Base-by-base conservation (phyloP, 2,113 vertebrate genomes). In the Vombatus ursinus region DNA sequence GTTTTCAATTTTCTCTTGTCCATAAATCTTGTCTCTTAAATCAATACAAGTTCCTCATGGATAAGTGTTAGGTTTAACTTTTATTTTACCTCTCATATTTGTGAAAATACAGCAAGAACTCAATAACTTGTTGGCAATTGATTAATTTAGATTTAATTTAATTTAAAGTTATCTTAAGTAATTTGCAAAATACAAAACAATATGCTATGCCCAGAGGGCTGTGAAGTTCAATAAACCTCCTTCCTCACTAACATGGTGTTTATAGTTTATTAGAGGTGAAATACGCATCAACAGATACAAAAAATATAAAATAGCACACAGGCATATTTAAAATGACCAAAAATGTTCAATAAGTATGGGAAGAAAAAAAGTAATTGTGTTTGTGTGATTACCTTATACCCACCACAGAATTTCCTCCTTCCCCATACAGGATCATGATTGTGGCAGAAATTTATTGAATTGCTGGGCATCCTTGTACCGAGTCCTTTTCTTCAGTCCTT, bases 211-310 rank as follows among this genome's bases (percentile, higher is more conserved):
- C 0, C 31, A 16, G 61, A 68, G 61, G 31, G 11, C 1, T 37
- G 4, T n/a, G 3, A 37, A 68, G 37, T 68, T 68, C 31, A n/a
- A n/a, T 68, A 68, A 68, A 6, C 3, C 14, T 19, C 37, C 12
- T 68, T 68, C 61, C 4, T 0, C 14, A 6, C 14, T 14, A 68
- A 16, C 1, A n/a, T 16, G 1, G 31, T 0, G 4, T 12, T 23
- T 3, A 68, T 37, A 0, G 1, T n/a, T n/a, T 68, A 7, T 68
- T 28, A 28, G 25, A 8, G 24, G 25, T 28, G 25, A n/a, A 68
- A 68, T 3, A n/a, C 31, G n/a, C 3, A n/a, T 37, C 14, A 37
- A 68, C 3, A 68, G 31, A 37, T 68, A 68, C 0, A 68, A 68
- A n/a, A 68, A 57, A 28, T 3, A 26, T 54, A 57, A 31, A 57